These are phyloP conservation scores for Cataglyphis livida DNA, from an alignment of 2,888 invertebrate genomes.

Conservation along the genomic window DNA sequence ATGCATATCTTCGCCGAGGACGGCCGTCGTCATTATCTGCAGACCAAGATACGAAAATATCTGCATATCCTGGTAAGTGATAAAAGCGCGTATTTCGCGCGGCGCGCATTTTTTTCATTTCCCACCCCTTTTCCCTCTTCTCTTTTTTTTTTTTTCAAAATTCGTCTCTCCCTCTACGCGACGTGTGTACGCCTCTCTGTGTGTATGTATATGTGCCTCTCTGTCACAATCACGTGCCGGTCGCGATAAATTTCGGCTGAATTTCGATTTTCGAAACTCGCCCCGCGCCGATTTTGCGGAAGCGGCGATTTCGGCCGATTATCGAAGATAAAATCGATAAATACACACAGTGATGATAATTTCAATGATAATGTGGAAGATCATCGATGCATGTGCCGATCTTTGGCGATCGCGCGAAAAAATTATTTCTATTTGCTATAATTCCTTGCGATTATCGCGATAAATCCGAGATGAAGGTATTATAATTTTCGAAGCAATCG, in stretches of 20 bases:
- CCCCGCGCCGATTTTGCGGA: neutral
- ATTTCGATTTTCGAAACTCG: conserved; percentile 34
- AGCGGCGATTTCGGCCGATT: neutral
- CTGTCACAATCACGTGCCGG: conserved; percentile 35
- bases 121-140: conserved; percentile 8
- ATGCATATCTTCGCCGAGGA: conserved; percentile 89
- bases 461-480: neutral
- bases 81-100: conserved; percentile 11
- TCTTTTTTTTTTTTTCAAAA: conserved; percentile 36
- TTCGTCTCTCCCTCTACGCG: neutral
- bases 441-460: neutral
- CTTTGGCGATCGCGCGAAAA: neutral
- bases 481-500: neutral
- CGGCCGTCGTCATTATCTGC: conserved; percentile 89
- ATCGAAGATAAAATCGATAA: neutral
- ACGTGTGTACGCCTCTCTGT: conserved; percentile 13
- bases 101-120: conserved; percentile 20
- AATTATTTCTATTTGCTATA: neutral
- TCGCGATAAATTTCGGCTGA: conserved; percentile 17
- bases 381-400: neutral
- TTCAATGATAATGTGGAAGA: neutral
- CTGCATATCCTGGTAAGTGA: conserved; percentile 89
- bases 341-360: too few species aligned
- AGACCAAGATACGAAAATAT: conserved; percentile 90
- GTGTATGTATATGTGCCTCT: neutral